Evolutionary conservation across 2,888 invertebrate species (phyloP), one percentile per base, ranked within the genome.

Genomic region (Leucophora obtusa): DNA sequence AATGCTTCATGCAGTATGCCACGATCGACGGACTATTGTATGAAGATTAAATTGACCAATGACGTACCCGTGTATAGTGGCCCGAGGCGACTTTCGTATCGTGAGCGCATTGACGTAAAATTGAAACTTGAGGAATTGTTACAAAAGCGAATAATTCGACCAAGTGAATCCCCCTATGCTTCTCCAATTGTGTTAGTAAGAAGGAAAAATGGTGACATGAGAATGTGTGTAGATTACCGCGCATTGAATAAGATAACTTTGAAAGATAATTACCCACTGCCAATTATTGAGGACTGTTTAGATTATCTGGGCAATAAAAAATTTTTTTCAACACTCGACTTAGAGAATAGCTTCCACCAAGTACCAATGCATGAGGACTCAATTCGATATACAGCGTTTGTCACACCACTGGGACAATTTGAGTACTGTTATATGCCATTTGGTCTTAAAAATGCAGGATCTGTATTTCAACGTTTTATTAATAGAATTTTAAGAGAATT

Each of bases 261-360:
- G 53, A 70, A 18, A 11, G 17, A 53, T 53, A 53, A 53, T 18
- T 53, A 53, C 7, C 53, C 18, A n/a, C 4, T 53, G 17, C 78
- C 80, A 3, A 47, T 78, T 9, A 74, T 82, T 0, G 78, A 82
- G 8, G 77, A 83, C 54, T 66, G 69, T 35, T n/a, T 77, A 0
- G 82, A 35, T 14, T 51, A 60, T 1, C 47, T 84, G 9, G 38
- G 70, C 2, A 74, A 65, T 3, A 84, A 84, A 56, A 69, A 38
- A 14, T 82, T 74, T 51, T 85, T 84, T 43, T 70, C 80, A 7
- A 17, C 77, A 4, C 63, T 84, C 7, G 84, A 85, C 50, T 43
- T 84, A 18, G 78, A 75, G 59, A 83, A 79, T 62, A 83, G 81
- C 21, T 84, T 35, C 10, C 35, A 35, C 35, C 35, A 35, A 7